Base-by-base conservation (phyloP, 2,113 vertebrate genomes). In the Neodon shergylaensis region DNA sequence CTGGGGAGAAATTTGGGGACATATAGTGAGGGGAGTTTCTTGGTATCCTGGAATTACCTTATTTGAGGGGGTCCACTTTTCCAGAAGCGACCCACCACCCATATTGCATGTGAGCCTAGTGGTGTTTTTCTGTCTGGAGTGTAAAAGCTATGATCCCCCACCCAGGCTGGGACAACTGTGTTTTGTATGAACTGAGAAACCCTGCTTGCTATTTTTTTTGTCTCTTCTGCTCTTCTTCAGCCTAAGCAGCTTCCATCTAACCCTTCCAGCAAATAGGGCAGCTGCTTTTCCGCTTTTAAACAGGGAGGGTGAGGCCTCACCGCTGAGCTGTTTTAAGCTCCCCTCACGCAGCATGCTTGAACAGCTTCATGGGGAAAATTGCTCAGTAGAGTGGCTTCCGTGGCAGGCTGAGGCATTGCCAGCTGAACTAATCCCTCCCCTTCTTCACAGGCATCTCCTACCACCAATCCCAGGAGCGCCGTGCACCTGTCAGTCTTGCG, bases 301-400 rank as follows among this genome's bases (percentile, higher is more conserved):
- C 31, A 76, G 24, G 91, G 61, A 96, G 24, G 86, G 91, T 5
- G 97, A 97, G 95, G 94, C 54, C 88, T 96, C 87, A 65, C 16
- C 13, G 89, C 39, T 39, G 93, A 94, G 86, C 95, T 97, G 94
- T 95, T 98, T 97, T 96, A 96, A 97, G 93, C 93, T 97, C 73
- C 49, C 94, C 86, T 91, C 95, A 65, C 95, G 70, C 92, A 91
- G 95, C 68, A 12, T 84, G 93, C 85, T 97, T 96, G 95, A 94
- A 96, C 84, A 88, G 97, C 95, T 93, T 94, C 94, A 87, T 94
- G 92, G 58, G 58, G 58, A 19, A 87, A 97, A 97, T 93, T 83
- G 31, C 44, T 97, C 94, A 52, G 44, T 47, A 3, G 78, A 96
- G 96, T 97, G 3, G 85, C 77, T 31, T 95, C 76, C 96, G 97